Evolutionary conservation across 2,797 vertebrate genomes (phyloP).

Genomic region (Poeciliopsis paucimaculata): DNA sequence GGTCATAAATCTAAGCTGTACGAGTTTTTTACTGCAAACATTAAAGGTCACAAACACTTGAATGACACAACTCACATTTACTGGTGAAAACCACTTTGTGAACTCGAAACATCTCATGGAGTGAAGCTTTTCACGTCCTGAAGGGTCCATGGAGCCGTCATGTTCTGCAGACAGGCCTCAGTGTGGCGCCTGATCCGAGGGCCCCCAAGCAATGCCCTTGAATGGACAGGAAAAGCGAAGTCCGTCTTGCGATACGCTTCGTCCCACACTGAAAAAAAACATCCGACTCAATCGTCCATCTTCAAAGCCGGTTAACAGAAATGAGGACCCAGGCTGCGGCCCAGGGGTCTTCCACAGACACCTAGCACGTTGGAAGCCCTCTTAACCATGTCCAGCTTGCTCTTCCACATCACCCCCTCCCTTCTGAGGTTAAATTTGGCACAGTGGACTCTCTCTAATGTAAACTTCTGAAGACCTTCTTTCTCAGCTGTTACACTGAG

Average conservation of each 20-base stretch:
- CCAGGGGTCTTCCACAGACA: constrained; percentile 58
- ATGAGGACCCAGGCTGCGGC: constrained; percentile 46
- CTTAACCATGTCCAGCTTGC: constrained; percentile 58
- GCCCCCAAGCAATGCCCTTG: constrained; percentile 72
- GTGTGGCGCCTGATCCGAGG: constrained; percentile 42
- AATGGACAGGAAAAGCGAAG: constrained; percentile 74
- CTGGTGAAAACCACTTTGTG: constrained; percentile 66
- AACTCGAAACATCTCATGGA: constrained; percentile 67
- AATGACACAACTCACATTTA: constrained; percentile 20
- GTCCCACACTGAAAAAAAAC: constrained; percentile 46
- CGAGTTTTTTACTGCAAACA: background rate
- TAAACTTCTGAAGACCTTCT: constrained; percentile 70
- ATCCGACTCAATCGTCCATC: constrained; percentile 33
- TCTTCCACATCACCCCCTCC: constrained; percentile 22
- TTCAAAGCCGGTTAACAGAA: constrained; percentile 37
- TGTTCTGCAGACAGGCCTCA: constrained; percentile 54
- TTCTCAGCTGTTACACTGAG: constrained; percentile 63
- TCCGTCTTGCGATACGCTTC: constrained; percentile 30
- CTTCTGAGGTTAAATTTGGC: constrained; percentile 77
- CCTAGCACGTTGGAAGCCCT: constrained; percentile 57
- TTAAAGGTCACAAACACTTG: background rate
- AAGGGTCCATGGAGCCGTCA: constrained; percentile 64
- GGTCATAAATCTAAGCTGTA: background rate
- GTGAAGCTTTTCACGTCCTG: constrained; percentile 32
- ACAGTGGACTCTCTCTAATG: constrained; percentile 68